Base-by-base conservation (phyloP, 2,888 invertebrate species). In the Abrostola triplasia region DNA sequence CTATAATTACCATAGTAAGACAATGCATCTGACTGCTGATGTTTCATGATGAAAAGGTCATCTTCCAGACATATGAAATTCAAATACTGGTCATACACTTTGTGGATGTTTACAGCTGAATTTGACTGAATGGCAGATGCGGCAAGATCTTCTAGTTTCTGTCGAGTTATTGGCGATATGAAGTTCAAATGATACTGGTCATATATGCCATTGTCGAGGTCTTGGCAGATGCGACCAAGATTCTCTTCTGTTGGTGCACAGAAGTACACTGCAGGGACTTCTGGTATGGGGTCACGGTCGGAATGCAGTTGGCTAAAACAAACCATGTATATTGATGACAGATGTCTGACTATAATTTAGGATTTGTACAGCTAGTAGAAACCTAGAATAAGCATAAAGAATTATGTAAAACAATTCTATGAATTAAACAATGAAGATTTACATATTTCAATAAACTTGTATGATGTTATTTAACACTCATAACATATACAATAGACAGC, bases 31-130 rank as follows among this genome's bases (percentile, higher is more conserved):
- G 98, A 97, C 85, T 98, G 98, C 88, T 99, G 98, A 91, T 99
- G 98, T 85, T 98, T 97, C 83, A 99, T 95, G 59, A 98, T 96
- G 92, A 99, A 99, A 90, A 99, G 96, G 88, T 99, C 99, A 92
- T 99, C 99, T 95, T 99, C 99, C 73, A 99, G 94, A 52, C 98
- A 98, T 80, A 99, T 99, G 84, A 99, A 99, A 93, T 99, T 99
- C 59, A 99, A 95, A 95, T 99, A 99, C 92, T 99, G 99, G 91
- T 99, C 99, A 93, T 97, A 99, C 11, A 99, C 97, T 94, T 99
- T 99, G 74, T 98, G 98, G 66, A 99, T 98, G 86, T 97, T 97
- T 48, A 97, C 96, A n/a, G 98, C 98, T 77, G 98, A 97, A 82
- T 98, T 98, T 0, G 98, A 97, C 82, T 98, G 97, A 51, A 99